Percentiles rank a stretch among this genome's conserved stretches.
These are phyloP conservation scores for Dendrolimus kikuchii DNA, from an alignment of 1,140 invertebrate genomes.

Conservation along the genomic window DNA sequence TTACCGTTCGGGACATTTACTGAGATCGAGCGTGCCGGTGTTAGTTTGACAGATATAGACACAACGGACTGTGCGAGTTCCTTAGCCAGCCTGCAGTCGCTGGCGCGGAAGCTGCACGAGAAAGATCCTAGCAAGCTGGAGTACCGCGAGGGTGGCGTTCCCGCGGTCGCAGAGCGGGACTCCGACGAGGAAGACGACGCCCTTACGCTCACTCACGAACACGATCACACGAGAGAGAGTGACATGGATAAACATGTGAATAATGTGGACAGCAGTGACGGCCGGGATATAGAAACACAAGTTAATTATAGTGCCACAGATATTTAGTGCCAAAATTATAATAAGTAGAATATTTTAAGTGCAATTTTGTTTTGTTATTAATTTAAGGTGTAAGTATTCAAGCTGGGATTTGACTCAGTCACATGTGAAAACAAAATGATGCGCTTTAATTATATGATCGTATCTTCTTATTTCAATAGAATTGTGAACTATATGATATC, in stretches of 20 bases:
- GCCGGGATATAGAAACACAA: slow-evolving; percentile 53
- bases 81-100: slow-evolving; percentile 83
- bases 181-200: slow-evolving; percentile 62
- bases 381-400: slow-evolving; percentile 59
- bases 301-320: slow-evolving; percentile 73
- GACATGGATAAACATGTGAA: slow-evolving; percentile 56
- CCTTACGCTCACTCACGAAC: slow-evolving; percentile 3
- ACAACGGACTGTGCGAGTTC: slow-evolving; percentile 95
- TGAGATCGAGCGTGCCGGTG: slow-evolving; percentile 91
- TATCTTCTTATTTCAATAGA: slow-evolving; percentile 41
- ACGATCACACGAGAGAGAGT: slow-evolving; percentile 47
- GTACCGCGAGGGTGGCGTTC: slow-evolving; percentile 68
- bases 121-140: slow-evolving; percentile 84
- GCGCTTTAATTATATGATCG: slow-evolving; percentile 63
- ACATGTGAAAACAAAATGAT: slow-evolving; percentile 63
- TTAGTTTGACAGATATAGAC: slow-evolving; percentile 94
- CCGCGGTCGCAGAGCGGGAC: slow-evolving; percentile 39
- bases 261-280: slow-evolving; percentile 57
- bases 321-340: slow-evolving; percentile 74
- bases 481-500: slow-evolving; percentile 35
- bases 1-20: slow-evolving; percentile 96
- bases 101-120: slow-evolving; percentile 87
- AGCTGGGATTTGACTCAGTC: slow-evolving; percentile 51
- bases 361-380: slow-evolving; percentile 71
- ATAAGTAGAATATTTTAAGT: slow-evolving; percentile 71